Evolutionary conservation across 2,113 vertebrate species (phyloP).

Genomic region (Hippocampus zosterae): DNA sequence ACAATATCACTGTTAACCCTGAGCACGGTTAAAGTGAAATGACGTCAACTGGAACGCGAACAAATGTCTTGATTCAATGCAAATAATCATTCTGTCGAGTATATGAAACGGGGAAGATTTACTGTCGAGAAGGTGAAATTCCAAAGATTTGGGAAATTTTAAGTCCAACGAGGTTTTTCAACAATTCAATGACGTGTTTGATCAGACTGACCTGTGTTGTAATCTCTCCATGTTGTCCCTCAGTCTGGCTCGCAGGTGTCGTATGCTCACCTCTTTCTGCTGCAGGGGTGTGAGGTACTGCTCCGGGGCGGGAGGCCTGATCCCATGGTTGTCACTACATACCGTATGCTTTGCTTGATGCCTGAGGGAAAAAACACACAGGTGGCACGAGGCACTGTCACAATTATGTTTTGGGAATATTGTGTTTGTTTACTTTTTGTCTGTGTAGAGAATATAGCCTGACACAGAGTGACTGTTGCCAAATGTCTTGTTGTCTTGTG

Average conservation of each 20-base stretch:
- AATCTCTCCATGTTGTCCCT: slow-evolving; percentile 90
- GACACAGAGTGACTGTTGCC: no score
- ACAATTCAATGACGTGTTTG: not conserved
- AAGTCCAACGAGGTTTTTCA: not conserved
- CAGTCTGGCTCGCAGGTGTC: slow-evolving; percentile 87
- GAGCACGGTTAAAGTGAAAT: no score
- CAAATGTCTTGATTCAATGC: not conserved
- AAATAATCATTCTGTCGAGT: no score
- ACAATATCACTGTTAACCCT: no score
- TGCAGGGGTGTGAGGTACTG: slow-evolving; percentile 97
- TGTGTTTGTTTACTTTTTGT: not conserved
- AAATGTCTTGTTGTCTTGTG: no score
- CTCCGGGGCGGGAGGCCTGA: slow-evolving; percentile 87
- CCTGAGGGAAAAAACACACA: slow-evolving; percentile 56
- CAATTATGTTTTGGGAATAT: not conserved
- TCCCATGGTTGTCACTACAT: slow-evolving; percentile 95
- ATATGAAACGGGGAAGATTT: no score
- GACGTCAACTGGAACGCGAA: no score
- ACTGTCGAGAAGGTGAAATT: no score
- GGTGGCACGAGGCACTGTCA: not conserved
- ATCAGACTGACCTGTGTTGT: slow-evolving; percentile 82
- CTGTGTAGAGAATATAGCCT: not conserved
- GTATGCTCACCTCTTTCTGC: slow-evolving; percentile 97
- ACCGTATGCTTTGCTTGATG: slow-evolving; percentile 84
- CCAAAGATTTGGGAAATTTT: not conserved